Conservation (phyloP, 1,140 invertebrate species). For the Vanessa tameamea region DNA sequence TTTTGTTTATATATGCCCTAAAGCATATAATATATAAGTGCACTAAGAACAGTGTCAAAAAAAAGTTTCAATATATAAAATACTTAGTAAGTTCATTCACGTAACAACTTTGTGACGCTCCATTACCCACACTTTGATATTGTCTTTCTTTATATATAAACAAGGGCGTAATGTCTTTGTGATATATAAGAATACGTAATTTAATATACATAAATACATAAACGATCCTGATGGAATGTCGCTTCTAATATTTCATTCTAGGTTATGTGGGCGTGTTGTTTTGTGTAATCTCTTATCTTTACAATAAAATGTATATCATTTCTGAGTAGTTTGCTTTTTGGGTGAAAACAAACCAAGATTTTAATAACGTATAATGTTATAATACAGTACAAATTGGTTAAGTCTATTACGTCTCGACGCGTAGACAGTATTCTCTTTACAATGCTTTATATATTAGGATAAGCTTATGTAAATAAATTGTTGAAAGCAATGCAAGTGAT, state of each 20-base stretch:
- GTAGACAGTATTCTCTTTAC: too few relatives aligned
- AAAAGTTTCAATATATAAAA: conserved; percentile 23
- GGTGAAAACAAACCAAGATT: not conserved
- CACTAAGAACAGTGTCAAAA: conserved; percentile 2
- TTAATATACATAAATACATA: conserved; percentile 40
- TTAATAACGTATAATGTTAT: too few relatives aligned
- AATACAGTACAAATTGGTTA: too few relatives aligned
- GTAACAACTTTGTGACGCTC: conserved; percentile 46
- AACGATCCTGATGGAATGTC: conserved; percentile 35
- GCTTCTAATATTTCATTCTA: conserved; percentile 29
- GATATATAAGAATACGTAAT: conserved; percentile 39
- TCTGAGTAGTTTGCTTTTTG: not conserved
- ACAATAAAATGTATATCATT: not conserved
- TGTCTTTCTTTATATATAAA: conserved; percentile 45
- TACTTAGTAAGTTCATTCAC: conserved; percentile 36
- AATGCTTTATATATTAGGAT: too few relatives aligned
- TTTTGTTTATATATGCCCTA: not conserved
- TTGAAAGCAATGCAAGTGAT: too few relatives aligned
- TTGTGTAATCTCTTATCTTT: conserved; percentile 2
- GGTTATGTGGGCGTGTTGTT: conserved; percentile 13
- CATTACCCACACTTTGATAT: conserved; percentile 54
- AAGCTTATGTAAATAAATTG: too few relatives aligned
- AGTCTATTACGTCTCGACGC: too few relatives aligned
- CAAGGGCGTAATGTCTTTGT: conserved; percentile 44
- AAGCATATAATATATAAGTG: not conserved